These are phyloP conservation scores for Zaprionus bogoriensis DNA, from an alignment of 2,888 invertebrate genomes.

Conservation along the genomic window DNA sequence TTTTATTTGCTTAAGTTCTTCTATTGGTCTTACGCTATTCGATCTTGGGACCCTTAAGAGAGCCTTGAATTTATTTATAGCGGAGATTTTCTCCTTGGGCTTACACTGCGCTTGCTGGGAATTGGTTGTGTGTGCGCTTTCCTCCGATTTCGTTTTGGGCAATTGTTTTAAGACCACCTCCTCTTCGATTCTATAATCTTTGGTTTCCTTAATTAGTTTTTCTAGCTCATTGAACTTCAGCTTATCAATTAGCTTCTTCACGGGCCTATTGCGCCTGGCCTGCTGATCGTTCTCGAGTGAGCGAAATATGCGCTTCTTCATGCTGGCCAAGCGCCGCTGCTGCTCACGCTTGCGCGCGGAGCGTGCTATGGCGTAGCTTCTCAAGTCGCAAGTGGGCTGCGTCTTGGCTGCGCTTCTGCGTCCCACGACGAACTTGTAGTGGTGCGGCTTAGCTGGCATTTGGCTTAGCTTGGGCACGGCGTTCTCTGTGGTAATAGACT, in stretches of 20 bases:
- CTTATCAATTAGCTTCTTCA: neutral
- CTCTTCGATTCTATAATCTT: neutral
- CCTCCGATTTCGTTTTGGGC: neutral
- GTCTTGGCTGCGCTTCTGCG: neutral
- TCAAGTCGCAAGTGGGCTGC: constrained; percentile 39
- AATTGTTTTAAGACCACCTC: neutral
- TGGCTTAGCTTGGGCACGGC: too few species aligned
- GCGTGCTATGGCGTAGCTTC: constrained; percentile 57
- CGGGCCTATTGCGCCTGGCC: neutral
- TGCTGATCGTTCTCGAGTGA: constrained; percentile 27
- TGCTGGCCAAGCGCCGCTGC: constrained; percentile 34
- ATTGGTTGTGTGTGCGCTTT: neutral
- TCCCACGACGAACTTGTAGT: neutral
- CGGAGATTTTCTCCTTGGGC: neutral
- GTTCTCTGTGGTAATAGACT: neutral
- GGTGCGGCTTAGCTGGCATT: neutral
- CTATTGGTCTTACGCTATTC: too few species aligned
- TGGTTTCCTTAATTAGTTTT: neutral
- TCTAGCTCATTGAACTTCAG: neutral
- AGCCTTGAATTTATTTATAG: neutral
- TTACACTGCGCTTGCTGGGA: neutral
- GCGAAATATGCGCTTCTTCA: constrained; percentile 60
- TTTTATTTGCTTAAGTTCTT: too few species aligned
- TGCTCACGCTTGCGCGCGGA: constrained; percentile 43
- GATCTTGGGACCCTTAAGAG: neutral